Percentiles rank a stretch among this genome's conserved stretches.
Evolutionary conservation across 2,888 invertebrate species (phyloP).

Genomic region (Cephus runcator): DNA sequence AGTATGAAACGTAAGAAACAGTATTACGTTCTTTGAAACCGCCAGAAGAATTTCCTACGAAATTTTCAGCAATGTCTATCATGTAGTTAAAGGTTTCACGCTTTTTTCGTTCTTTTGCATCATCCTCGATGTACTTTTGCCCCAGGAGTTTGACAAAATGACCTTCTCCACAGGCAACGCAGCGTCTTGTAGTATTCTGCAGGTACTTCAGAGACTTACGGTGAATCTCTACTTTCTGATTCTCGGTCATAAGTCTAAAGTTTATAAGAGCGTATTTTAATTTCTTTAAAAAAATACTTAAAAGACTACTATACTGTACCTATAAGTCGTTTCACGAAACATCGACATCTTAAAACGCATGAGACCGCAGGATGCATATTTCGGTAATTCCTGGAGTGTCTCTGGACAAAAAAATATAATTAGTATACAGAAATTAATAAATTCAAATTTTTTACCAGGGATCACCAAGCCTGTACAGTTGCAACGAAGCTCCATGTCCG

Average conservation of each 20-base stretch:
- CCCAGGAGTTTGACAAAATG: slow-evolving; percentile 68
- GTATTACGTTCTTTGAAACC: background rate
- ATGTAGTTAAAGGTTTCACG: slow-evolving; percentile 25
- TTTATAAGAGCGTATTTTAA: background rate
- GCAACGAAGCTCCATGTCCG: slow-evolving; percentile 58
- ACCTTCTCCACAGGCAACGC: slow-evolving; percentile 70
- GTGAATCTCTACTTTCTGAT: slow-evolving; percentile 73
- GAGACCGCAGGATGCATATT: slow-evolving; percentile 73
- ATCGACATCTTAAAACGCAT: slow-evolving; percentile 71
- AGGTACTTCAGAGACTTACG: slow-evolving; percentile 70
- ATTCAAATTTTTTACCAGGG: slow-evolving; percentile 47
- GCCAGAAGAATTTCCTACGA: background rate
- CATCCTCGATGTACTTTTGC: slow-evolving; percentile 55
- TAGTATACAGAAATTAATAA: slow-evolving; percentile 2
- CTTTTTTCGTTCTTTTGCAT: slow-evolving; percentile 17
- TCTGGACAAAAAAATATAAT: slow-evolving; percentile 56
- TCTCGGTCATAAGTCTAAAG: slow-evolving; percentile 70
- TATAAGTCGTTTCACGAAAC: slow-evolving; percentile 73
- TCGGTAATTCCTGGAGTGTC: slow-evolving; percentile 68
- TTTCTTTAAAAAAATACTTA: background rate
- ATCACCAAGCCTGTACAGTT: slow-evolving; percentile 62
- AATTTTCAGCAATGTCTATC: slow-evolving; percentile 18
- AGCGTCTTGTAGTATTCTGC: slow-evolving; percentile 71
- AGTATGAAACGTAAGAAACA: background rate
- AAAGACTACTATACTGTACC: slow-evolving; percentile 29